Percentiles rank a stretch among this genome's conserved stretches.
phyloP scores from a whole-genome alignment of 2,888 invertebrate genomes.

The Protophormia terraenovae region DNA sequence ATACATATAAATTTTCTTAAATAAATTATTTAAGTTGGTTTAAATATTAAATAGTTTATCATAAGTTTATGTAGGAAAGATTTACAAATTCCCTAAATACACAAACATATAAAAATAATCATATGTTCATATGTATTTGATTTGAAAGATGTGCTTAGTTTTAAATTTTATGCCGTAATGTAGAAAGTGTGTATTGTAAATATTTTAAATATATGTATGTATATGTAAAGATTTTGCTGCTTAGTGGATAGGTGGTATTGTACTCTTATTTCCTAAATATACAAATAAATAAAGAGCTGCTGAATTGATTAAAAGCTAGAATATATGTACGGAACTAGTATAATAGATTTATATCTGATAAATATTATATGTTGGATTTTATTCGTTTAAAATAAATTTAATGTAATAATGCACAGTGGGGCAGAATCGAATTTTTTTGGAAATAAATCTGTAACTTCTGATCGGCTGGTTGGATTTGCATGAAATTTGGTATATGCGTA shows the following conservation, averaged over 20 bases:
- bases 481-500: no score
- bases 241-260: background rate
- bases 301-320: background rate
- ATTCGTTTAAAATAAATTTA: no score
- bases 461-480: no score
- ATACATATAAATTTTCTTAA: background rate
- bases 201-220: background rate
- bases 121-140: background rate
- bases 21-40: slow-evolving; percentile 26
- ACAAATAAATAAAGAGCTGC: slow-evolving; percentile 6
- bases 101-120: background rate
- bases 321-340: no score
- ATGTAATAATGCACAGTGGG: no score
- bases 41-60: slow-evolving; percentile 27
- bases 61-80: background rate
- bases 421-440: no score
- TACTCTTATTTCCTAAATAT: background rate
- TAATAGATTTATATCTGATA: no score
- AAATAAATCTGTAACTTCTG: no score
- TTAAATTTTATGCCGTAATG: background rate
- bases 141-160: slow-evolving; percentile 1
- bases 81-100: no score
- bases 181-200: background rate
- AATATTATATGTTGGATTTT: no score
- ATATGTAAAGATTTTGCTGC: background rate